Base-by-base conservation (phyloP, 2,113 vertebrate genomes). In the Leptobrachium ailaonicum region DNA sequence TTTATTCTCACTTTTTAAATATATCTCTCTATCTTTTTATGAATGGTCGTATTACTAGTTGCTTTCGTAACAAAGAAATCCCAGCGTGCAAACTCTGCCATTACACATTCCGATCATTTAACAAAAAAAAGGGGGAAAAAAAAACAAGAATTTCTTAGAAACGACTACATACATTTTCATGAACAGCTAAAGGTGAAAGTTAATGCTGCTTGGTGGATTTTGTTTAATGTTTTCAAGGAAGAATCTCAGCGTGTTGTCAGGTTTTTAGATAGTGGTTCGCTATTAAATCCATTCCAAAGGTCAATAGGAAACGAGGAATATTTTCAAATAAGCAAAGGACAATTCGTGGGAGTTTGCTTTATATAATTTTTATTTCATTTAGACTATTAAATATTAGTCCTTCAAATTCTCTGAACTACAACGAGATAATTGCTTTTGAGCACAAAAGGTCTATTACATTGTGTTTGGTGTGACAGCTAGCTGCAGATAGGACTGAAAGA, bases 221-320 rank as follows among this genome's bases (percentile, higher is more conserved):
- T 64, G n/a, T 40, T n/a, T 64, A 64, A 64, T 64, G 62, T 64
- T 64, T 64, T 64, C 32, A 64, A 64, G 9, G 62, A 64, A 64
- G 20, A 64, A 32, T 40, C 32, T 20, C 32, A 40, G 62, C 62
- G 40, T 40, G 32, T 40, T 64, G 62, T 64, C 62, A 64, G n/a
- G 56, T 60, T 60, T 32, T 64, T 64, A 64, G 62, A 60, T 60
- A 60, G 62, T 64, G n/a, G 32, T 10, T 64, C 62, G 40, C n/a
- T 64, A 64, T 64, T 64, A 40, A 64, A 64, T 20, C 62, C 10
- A 40, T 64, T 64, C 5, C 62, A 64, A 64, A 64, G n/a, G 62
- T 64, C 56, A 60, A 60, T 60, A 14, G 56, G 56, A 60, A 12
- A 60, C 13, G 56, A 12, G 11, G 13, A 60, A 60, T 60, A 60